Evolutionary conservation across 2,797 vertebrate species (phyloP).

Genomic region (Mormyrus hasselquistii): DNA sequence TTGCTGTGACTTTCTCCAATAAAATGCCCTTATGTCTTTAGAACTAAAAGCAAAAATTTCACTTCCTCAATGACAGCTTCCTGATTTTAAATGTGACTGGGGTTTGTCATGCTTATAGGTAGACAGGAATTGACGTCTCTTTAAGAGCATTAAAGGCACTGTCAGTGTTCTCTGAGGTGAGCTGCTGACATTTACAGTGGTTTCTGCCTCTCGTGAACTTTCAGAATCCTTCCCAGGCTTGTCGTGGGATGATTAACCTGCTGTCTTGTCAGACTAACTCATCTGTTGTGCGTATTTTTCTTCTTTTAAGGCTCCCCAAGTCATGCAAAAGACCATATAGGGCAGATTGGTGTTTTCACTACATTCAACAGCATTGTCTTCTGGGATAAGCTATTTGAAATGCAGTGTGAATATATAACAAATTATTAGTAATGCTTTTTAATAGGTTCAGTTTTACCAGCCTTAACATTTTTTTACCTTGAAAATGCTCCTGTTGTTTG

Average conservation of each 20-base stretch:
- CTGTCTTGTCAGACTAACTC: neutral
- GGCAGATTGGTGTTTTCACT: neutral
- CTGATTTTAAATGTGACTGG: neutral
- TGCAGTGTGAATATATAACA: neutral
- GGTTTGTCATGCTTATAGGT: neutral
- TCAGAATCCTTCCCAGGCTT: neutral
- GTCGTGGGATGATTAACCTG: neutral
- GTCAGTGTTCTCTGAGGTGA: neutral
- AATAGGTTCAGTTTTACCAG: neutral
- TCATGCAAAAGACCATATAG: neutral
- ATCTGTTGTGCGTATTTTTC: neutral
- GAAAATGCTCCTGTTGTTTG: neutral
- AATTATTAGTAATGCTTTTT: neutral
- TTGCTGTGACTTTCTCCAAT: neutral
- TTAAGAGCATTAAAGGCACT: neutral
- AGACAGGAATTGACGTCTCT: neutral
- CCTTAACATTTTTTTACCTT: neutral
- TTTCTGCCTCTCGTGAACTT: neutral
- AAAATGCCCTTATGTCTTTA: neutral
- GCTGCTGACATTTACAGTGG: neutral
- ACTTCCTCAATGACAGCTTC: neutral
- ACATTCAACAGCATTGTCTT: neutral
- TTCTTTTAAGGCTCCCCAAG: neutral
- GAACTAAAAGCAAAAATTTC: neutral
- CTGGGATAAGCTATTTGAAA: neutral